Conservation (phyloP, 1,140 invertebrate species). For the Aphidius gifuensis region DNA sequence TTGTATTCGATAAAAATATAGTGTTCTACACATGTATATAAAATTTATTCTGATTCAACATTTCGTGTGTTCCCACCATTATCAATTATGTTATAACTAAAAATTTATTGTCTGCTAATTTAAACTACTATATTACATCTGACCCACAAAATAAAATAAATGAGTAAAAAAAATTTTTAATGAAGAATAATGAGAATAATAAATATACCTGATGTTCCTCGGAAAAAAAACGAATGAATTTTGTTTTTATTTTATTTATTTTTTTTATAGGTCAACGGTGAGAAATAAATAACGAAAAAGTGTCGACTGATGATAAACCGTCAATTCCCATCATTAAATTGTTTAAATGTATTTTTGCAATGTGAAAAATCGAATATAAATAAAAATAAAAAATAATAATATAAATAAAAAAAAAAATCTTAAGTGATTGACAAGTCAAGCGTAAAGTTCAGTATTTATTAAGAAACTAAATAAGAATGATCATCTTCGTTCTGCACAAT, state of each 20-base stretch:
- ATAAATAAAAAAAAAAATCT: conserved; percentile 2
- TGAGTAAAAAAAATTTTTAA: too few relatives aligned
- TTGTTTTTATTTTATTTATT: too few relatives aligned
- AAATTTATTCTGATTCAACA: conserved; percentile 1
- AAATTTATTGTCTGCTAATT: neutral
- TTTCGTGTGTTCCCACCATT: conserved; percentile 19
- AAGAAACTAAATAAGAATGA: conserved; percentile 11
- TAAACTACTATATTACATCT: too few relatives aligned
- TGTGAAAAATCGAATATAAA: too few relatives aligned
- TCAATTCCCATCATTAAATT: conserved; percentile 49
- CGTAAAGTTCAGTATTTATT: conserved; percentile 35
- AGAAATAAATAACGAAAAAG: neutral
- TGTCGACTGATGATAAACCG: conserved; percentile 40
- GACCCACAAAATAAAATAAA: too few relatives aligned
- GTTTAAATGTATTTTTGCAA: conserved; percentile 13
- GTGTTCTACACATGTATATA: too few relatives aligned
- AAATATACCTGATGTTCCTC: too few relatives aligned
- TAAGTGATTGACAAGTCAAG: conserved; percentile 26
- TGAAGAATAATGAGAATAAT: too few relatives aligned
- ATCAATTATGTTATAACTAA: conserved; percentile 7
- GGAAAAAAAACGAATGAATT: too few relatives aligned
- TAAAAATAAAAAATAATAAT: neutral
- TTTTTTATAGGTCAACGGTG: too few relatives aligned
- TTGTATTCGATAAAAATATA: neutral
- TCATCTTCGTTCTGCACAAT: conserved; percentile 43